Conservation (phyloP, 1,140 invertebrate species). For the Grapholita molesta region DNA sequence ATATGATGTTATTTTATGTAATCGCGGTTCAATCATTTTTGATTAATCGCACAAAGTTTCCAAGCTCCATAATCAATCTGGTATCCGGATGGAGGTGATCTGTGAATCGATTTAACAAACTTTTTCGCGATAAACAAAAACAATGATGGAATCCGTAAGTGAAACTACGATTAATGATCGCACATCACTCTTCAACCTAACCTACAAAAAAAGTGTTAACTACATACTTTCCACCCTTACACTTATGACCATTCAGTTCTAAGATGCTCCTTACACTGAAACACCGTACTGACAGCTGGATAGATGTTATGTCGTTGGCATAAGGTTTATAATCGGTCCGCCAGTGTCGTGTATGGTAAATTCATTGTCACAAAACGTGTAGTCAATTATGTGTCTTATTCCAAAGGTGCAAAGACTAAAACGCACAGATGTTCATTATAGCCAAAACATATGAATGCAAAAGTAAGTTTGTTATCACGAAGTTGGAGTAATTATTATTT, state of each 20-base stretch:
- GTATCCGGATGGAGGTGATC: too few species aligned
- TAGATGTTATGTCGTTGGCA: too few species aligned
- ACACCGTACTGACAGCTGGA: too few species aligned
- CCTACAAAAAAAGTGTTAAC: not conserved
- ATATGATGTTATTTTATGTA: too few species aligned
- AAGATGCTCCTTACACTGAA: not conserved
- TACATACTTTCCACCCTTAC: not conserved
- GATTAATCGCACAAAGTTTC: too few species aligned
- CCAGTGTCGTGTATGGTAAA: too few species aligned
- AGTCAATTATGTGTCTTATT: not conserved
- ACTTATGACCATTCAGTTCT: not conserved
- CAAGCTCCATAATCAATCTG: too few species aligned
- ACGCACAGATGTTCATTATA: not conserved
- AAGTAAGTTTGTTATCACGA: not conserved
- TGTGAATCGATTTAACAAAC: not conserved
- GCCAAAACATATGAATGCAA: not conserved
- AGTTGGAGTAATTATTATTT: slow-evolving; percentile 6
- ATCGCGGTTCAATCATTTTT: too few species aligned
- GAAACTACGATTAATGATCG: not conserved
- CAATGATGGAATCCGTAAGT: slow-evolving; percentile 5
- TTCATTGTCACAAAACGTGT: not conserved
- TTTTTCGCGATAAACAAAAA: slow-evolving; percentile 1
- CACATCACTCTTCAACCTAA: not conserved
- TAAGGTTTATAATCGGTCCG: too few species aligned
- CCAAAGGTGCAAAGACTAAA: not conserved